These are phyloP conservation scores for Oreortyx pictus DNA, from an alignment of 2,797 vertebrate species.

Conservation along the genomic window DNA sequence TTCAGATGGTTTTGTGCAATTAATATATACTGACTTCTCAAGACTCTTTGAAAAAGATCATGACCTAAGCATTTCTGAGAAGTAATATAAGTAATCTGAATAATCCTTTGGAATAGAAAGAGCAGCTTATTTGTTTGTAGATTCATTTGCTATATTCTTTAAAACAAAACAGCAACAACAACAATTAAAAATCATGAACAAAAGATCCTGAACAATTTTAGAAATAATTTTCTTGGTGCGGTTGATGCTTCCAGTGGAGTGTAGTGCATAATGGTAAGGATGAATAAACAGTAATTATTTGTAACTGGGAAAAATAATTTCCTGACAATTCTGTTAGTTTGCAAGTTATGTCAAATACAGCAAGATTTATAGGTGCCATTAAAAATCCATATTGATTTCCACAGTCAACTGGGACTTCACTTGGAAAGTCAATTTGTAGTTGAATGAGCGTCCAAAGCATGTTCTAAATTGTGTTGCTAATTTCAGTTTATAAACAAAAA, in stretches of 20 bases:
- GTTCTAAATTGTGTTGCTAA: not conserved
- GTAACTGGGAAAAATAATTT: not conserved
- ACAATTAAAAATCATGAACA: not conserved
- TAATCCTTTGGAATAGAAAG: not conserved
- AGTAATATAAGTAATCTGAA: not conserved
- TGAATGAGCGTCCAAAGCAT: not conserved
- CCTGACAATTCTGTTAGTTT: conserved; percentile 2
- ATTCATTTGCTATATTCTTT: not conserved
- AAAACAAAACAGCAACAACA: not conserved
- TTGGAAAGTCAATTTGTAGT: conserved; percentile 14
- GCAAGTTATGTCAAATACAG: conserved; percentile 11
- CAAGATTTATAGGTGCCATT: conserved; percentile 34
- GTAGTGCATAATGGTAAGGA: not conserved
- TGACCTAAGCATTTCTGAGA: not conserved
- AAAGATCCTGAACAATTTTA: not conserved
- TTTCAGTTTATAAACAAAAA: not conserved
- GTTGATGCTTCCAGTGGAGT: not conserved
- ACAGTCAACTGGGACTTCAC: not conserved
- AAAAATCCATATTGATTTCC: conserved; percentile 39
- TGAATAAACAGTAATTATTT: not conserved
- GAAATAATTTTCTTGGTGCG: not conserved
- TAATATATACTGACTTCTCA: not conserved
- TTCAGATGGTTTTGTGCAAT: not conserved
- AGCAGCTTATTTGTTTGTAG: conserved; percentile 12
- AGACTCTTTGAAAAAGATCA: not conserved